These are phyloP conservation scores for Cancer borealis DNA, from an alignment of 2,888 invertebrate species.

Conservation along the genomic window DNA sequence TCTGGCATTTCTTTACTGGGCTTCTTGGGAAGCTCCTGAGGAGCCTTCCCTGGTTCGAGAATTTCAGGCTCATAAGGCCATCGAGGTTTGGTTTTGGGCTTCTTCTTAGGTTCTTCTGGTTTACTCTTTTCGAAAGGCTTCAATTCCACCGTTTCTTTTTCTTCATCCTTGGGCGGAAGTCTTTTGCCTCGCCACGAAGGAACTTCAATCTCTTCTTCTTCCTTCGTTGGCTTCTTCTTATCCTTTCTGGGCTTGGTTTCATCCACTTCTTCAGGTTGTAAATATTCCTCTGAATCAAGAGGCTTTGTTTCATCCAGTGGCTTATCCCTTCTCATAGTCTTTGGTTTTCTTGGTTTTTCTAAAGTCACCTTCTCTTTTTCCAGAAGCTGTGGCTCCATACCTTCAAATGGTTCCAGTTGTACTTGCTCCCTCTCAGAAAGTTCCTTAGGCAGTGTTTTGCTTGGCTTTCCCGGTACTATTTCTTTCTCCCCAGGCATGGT, in stretches of 20 bases:
- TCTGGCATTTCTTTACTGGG: not conserved
- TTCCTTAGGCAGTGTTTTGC: constrained; percentile 50
- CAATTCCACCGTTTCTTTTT: constrained; percentile 65
- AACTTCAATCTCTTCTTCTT: constrained; percentile 54
- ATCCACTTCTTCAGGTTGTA: constrained; percentile 18
- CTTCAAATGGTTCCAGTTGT: constrained; percentile 64
- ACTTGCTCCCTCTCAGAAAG: constrained; percentile 53
- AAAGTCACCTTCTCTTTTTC: constrained; percentile 59
- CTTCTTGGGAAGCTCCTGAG: constrained; percentile 47
- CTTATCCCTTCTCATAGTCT: constrained; percentile 32
- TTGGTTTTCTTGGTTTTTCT: constrained; percentile 46
- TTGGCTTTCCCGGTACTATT: constrained; percentile 48
- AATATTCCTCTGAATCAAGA: constrained; percentile 22
- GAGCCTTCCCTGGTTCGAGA: constrained; percentile 42
- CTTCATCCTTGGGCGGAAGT: constrained; percentile 58
- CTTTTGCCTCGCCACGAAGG: constrained; percentile 62
- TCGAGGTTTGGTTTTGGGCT: constrained; percentile 56
- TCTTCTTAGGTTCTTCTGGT: constrained; percentile 57
- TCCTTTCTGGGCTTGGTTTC: constrained; percentile 53
- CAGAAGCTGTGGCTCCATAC: constrained; percentile 27
- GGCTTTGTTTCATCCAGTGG: not conserved
- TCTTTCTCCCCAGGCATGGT: constrained; percentile 50
- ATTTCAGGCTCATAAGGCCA: constrained; percentile 60
- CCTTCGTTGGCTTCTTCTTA: constrained; percentile 54
- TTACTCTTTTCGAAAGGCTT: constrained; percentile 70